phyloP scores from a whole-genome alignment of 2,797 vertebrate genomes.

The Leptodactylus fallax region DNA sequence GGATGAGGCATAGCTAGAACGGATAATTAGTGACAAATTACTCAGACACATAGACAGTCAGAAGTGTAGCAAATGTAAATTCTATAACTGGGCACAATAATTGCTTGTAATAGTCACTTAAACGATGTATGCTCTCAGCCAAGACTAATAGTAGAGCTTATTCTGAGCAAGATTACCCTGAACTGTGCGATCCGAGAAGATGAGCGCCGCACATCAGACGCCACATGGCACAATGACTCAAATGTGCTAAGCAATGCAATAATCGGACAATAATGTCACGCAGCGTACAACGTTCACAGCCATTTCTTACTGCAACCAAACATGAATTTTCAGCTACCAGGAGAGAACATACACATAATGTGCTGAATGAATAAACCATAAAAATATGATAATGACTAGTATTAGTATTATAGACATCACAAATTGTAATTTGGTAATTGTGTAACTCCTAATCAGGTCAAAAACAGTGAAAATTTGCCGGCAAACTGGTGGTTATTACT shows the following conservation, averaged over 20 bases:
- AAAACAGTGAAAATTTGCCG: neutral
- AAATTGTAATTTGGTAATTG: neutral
- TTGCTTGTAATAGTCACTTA: slow-evolving; percentile 63
- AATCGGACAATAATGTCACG: slow-evolving; percentile 22
- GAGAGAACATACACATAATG: neutral
- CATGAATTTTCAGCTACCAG: slow-evolving; percentile 4
- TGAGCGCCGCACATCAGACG: slow-evolving; percentile 4
- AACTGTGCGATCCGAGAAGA: slow-evolving; percentile 32
- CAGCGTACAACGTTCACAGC: neutral
- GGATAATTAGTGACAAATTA: slow-evolving; percentile 58
- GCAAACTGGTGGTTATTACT: neutral
- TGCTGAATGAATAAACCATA: neutral
- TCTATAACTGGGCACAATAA: slow-evolving; percentile 63
- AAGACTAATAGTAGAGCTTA: slow-evolving; percentile 61
- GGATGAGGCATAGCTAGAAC: slow-evolving; percentile 44
- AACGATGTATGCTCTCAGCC: slow-evolving; percentile 60
- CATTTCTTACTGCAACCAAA: slow-evolving; percentile 16
- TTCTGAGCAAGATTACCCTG: slow-evolving; percentile 53
- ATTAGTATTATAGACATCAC: neutral
- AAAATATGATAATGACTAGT: neutral
- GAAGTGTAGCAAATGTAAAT: slow-evolving; percentile 59
- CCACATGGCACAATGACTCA: neutral
- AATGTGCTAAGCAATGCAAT: slow-evolving; percentile 30
- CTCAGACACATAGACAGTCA: slow-evolving; percentile 43
- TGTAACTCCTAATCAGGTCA: neutral